Base-by-base conservation (phyloP, 2,888 invertebrate species). In the Leucoma salicis region DNA sequence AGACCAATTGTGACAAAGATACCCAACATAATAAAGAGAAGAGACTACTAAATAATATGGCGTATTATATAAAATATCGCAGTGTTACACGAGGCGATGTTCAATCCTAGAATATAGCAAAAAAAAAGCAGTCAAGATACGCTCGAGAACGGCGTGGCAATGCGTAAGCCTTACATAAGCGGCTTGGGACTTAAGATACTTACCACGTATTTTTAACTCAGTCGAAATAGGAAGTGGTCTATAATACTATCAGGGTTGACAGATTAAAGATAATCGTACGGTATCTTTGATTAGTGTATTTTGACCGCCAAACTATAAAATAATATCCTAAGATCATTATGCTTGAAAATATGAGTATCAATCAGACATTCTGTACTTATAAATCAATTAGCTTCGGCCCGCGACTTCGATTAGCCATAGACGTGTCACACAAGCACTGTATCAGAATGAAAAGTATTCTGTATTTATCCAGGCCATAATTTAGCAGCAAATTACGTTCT, bases 151-250 rank as follows among this genome's bases (percentile, higher is more conserved):
- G 35, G 32, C 35, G 13, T 14, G 31, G 35, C 34, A 37, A 39
- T 39, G 2, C 18, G 7, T 33, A 33, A 28, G 14, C 24, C 46
- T 61, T 61, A 49, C 49, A 44, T 46, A 46, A 61, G 35, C n/a
- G n/a, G n/a, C 44, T 46, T 44, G 45, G 27, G n/a, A 27, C 27
- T n/a, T 27, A n/a, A 27, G 27, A 27, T 11, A 29, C n/a, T n/a
- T n/a, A n/a, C 14, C 6, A 27, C 16, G 29, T 58, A 47, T 49
- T 49, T 42, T 39, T 48, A 49, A 37, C 35, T 24, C 18, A 32
- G 39, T 14, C 39, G 29, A 36, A 50, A 62, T 50, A 63, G 63
- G 63, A 63, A 63, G 57, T 46, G 35, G 39, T 44, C 27, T n/a
- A n/a, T n/a, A 16, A 45, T 46, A 43, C 37, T 43, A 53, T 49